Conservation (phyloP, 2,888 invertebrate genomes). For the Micoletzkya japonica region DNA sequence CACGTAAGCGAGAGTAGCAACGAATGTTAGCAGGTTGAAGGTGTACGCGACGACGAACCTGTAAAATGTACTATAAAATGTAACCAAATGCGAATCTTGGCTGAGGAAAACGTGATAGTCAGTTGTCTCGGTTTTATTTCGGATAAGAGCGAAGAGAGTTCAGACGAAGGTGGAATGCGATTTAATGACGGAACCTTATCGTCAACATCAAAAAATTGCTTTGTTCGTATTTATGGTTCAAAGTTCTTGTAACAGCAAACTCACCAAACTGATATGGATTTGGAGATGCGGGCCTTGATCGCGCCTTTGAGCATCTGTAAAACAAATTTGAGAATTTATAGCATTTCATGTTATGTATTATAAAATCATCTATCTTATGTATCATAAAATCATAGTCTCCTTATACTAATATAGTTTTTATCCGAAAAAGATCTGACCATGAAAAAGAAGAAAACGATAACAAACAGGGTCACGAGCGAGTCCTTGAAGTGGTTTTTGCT, state of each 20-base stretch:
- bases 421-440: constrained; percentile 39
- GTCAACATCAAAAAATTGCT: no score
- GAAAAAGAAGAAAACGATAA: constrained; percentile 51
- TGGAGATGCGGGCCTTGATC: constrained; percentile 44
- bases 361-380: constrained; percentile 1
- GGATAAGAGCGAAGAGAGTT: no score
- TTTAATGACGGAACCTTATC: no score
- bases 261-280: constrained; percentile 20
- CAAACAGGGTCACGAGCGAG: constrained; percentile 45
- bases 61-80: constrained; percentile 24
- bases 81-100: neutral
- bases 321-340: neutral
- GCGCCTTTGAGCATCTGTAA: constrained; percentile 56
- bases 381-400: neutral
- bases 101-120: no score
- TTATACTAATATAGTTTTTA: neutral
- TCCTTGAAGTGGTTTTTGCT: constrained; percentile 39
- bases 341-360: neutral
- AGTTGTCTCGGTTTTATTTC: no score
- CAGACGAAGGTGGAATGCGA: no score
- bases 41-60: constrained; percentile 56
- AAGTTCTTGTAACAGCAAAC: neutral
- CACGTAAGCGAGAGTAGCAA: constrained; percentile 53
- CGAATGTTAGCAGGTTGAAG: constrained; percentile 56
- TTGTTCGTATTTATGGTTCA: no score